Percentiles rank a stretch among this genome's conserved stretches.
Conservation (phyloP, 2,888 invertebrate genomes). For the Rhynchonema sp. region DNA sequence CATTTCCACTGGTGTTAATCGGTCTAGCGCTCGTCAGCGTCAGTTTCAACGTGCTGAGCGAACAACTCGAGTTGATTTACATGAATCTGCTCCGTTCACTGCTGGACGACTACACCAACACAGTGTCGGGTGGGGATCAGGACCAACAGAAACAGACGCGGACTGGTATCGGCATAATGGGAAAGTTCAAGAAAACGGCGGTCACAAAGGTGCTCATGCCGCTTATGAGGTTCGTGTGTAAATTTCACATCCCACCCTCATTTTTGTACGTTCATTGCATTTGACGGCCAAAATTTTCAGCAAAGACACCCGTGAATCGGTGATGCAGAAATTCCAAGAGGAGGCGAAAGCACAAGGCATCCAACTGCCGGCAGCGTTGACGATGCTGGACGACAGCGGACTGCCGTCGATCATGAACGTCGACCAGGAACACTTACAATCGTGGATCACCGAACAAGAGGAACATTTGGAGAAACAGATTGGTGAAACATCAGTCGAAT, state of each 20-base stretch:
- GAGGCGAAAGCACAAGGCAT: conserved; percentile 3
- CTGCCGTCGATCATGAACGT: neutral
- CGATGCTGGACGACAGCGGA: neutral
- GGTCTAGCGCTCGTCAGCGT: conserved; percentile 7
- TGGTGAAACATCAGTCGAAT: neutral
- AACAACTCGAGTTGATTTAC: conserved; percentile 7
- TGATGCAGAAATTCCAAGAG: conserved; percentile 7
- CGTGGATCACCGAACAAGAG: neutral
- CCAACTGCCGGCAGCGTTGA: neutral
- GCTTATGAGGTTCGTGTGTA: neutral
- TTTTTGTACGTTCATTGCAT: too few relatives aligned
- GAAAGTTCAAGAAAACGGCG: neutral
- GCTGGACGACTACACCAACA: conserved; percentile 3
- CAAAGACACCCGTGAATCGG: conserved; percentile 2
- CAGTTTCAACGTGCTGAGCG: conserved; percentile 4
- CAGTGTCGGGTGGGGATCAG: neutral
- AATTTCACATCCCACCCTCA: neutral
- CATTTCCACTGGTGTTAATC: conserved; percentile 7
- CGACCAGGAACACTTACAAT: neutral
- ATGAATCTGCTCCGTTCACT: neutral
- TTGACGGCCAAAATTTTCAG: conserved; percentile 5
- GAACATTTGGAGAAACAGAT: neutral
- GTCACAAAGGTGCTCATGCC: neutral
- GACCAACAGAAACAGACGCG: neutral
- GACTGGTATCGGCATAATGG: conserved; percentile 3